Evolutionary conservation across 2,888 invertebrate species (phyloP), one percentile per base, ranked within the genome.

Genomic region (Penaeus monodon): DNA sequence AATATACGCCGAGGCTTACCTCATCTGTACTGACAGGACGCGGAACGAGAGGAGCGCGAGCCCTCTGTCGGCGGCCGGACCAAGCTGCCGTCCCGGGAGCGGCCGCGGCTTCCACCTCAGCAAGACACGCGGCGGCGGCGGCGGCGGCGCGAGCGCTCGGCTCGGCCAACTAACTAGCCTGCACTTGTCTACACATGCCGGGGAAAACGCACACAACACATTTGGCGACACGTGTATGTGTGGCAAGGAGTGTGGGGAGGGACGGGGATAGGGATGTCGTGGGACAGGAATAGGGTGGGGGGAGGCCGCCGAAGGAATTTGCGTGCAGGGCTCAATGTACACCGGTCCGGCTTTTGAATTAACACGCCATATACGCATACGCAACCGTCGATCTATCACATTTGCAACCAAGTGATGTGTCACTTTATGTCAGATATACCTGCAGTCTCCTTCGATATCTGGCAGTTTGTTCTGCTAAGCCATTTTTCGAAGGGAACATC

Each of bases 1-100:
- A 81, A 86, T 86, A 86, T 86, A 86, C 86, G 86, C 86, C 86
- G 57, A 65, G 38, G 33, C 86, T 86, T 86, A 86, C 86, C 86
- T 86, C 86, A 86, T 86, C 64, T 73, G 81, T 63, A 77, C 68
- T 86, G 86, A 81, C 77, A 81, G 86, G 76, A 74, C 76, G 76
- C 33, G 78, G 68, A 63, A 57, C 81, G 77, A 68, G 86, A 77
- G 81, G 80, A 77, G 86, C 86, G 86, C 81, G 85, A 86, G 86
- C 81, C 81, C 74, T 86, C 86, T 86, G 29, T 29, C 77, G 86
- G 86, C 77, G 27, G 86, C 86, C 86, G 81, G 86, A 29, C 38
- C 8, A 81, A 86, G 63, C 80, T 81, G 80, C 7, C 38, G 86
- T 86, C 76, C 86, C 81, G 77, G 73, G 57, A 49, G 78, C 20